A percentile compares a stretch with the other conserved stretches of the same genome.
Conservation (phyloP, 2,888 invertebrate species). For the Eueremaeus valkanovi region DNA sequence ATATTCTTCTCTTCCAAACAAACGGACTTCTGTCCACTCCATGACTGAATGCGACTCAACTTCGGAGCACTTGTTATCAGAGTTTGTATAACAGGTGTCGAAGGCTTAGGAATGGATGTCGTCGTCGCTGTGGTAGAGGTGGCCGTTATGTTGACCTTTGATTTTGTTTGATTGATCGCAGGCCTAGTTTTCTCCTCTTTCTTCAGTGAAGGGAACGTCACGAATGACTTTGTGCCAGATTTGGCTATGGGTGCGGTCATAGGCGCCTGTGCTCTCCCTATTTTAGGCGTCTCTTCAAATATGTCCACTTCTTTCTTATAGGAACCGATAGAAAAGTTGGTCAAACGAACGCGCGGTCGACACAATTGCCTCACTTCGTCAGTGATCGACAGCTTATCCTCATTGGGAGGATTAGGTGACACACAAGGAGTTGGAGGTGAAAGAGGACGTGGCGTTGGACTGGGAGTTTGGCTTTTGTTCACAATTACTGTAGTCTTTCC, state of each 20-base stretch:
- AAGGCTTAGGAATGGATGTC: background rate
- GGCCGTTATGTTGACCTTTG: slow-evolving; percentile 8
- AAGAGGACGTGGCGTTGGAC: background rate
- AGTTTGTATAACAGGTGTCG: slow-evolving; percentile 14
- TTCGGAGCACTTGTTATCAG: slow-evolving; percentile 27
- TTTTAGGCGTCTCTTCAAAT: slow-evolving; percentile 28
- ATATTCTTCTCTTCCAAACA: slow-evolving; percentile 12
- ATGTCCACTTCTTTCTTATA: slow-evolving; percentile 39
- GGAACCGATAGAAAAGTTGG: slow-evolving; percentile 41
- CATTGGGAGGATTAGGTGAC: background rate
- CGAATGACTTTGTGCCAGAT: slow-evolving; percentile 13
- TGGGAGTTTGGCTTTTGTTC: background rate
- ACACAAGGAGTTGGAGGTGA: background rate
- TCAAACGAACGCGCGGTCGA: slow-evolving; percentile 31
- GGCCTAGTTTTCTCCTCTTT: slow-evolving; percentile 1
- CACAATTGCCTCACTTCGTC: slow-evolving; percentile 32
- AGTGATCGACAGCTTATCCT: slow-evolving; percentile 24
- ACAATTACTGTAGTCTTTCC: background rate
- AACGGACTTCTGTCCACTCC: slow-evolving; percentile 22
- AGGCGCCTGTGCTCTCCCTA: background rate
- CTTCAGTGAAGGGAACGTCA: slow-evolving; percentile 20
- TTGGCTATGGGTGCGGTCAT: background rate
- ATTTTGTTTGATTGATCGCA: slow-evolving; percentile 21
- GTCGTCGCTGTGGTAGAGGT: slow-evolving; percentile 9
- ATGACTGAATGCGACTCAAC: slow-evolving; percentile 28